Base-by-base conservation (phyloP, 2,797 vertebrate genomes). In the Stomatorhinus walkeri region DNA sequence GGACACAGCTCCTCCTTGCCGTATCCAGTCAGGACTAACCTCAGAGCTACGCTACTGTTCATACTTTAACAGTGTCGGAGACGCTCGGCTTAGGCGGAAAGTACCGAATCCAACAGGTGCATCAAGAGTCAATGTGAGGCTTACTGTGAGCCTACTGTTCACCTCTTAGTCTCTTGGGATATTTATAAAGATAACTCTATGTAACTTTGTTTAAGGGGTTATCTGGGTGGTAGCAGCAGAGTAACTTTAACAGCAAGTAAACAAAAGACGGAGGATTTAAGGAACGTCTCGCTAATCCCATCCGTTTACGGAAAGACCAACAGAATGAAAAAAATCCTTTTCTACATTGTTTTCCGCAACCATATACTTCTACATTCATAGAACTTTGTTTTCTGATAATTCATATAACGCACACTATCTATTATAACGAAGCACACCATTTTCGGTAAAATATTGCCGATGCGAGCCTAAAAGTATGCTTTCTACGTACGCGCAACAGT, bases 31-130 rank as follows among this genome's bases (percentile, higher is more conserved):
- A 46, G 22, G 19, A 68, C 87, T 51, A 49, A 87, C 16, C 68
- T 89, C 16, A 3, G 9, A 54, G 19, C 28, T 7, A 22, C 51
- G 24, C 24, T 22, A 64, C 36, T 8, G 16, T 79, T 68, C 40
- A 85, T 88, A 85, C 12, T 7, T 40, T 81, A 40, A 24, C 52
- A 32, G 48, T 36, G 87, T 84, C 76, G 76, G 16, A 43, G 72
- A 14, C 59, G 36, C 81, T 88, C 89, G 89, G 59, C 49, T n/a
- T 14, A 46, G 36, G 51, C 87, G 89, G 89, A 84, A 68, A 89
- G 52, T 68, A 4, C 86, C 89, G 87, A 89, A 84, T 64, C 43
- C n/a, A 89, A 89, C 83, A 89, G 84, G 84, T 87, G 49, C 85
- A 3, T 24, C 48, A 79, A 8, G n/a, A 79, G 4, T 46, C 28